Base-by-base conservation (phyloP, 2,888 invertebrate genomes). In the Andrena haemorrhoa region DNA sequence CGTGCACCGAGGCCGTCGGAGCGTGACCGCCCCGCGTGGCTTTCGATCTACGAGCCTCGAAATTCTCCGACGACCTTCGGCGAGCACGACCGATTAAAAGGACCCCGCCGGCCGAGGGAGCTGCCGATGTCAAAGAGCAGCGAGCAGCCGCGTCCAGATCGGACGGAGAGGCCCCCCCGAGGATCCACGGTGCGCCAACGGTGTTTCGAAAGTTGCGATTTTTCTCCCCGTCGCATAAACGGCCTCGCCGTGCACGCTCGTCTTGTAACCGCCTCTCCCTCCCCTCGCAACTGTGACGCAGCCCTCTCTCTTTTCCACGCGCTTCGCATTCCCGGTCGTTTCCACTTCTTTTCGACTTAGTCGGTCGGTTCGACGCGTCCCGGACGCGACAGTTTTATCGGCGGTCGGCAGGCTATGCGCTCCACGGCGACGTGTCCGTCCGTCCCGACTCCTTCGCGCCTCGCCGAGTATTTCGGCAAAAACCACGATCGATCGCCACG, bases 291-390 rank as follows among this genome's bases (percentile, higher is more conserved):
- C 78, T 66, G 78, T 79, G 77, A 82, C 82, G 75, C 56, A 73
- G 75, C 73, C 86, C 86, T 86, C 81, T 86, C 87, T 86, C 84
- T 81, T 79, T 81, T 75, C 79, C 77, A 79, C 83, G 75, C 79
- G 73, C 76, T 78, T 87, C 80, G 84, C 85, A 83, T 87, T 86
- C 85, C 79, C 79, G 79, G 56, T 74, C 68, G 80, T 76, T 84
- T 79, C 84, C 85, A 84, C 84, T 83, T 78, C 79, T 87, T 80
- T 82, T 79, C 79, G 76, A 75, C 72, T 56, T 66, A 66, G 65
- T 53, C 70, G 71, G 26, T 56, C 41, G 56, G 73, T 71, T 76
- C 75, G 69, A 70, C 78, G 76, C 68, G 72, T 65, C 76, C 68
- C 60, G 71, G 61, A 68, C 85, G 23, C 56, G 78, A 76, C 79